Evolutionary conservation across 2,797 vertebrate genomes (phyloP), one percentile per base, ranked within the genome.

Genomic region (Uromys caudimaculatus): DNA sequence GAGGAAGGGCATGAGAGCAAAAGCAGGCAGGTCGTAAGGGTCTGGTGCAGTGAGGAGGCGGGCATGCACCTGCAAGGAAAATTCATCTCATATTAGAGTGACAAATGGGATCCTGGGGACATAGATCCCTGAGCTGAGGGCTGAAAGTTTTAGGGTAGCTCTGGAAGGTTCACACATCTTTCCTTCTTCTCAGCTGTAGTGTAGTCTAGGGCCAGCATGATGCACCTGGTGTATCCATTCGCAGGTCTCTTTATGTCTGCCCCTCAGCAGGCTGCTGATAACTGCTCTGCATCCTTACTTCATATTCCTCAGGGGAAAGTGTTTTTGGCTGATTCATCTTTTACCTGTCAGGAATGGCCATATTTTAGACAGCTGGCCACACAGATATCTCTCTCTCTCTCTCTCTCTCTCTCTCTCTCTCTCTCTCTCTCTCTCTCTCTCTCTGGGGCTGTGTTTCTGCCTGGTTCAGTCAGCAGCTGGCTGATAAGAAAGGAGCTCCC

Each of bases 231-330:
- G 12, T 0, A 1, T 10, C n/a, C 47, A 8, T 35, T 62, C 87
- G 44, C 0, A 8, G 38, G 1, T 29, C 54, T 89, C 52, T 58
- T 38, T 83, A 14, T 27, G 3, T 73, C 44, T 54, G 44, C 69
- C 60, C 8, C 35, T 64, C 54, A 1, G 4, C 14, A 50, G 47
- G 44, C 14, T 69, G 12, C 24, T 62, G 24, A 54, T 78, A 82
- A 85, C 64, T 82, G 5, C 32, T 95, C 83, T 88, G 12, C 54
- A 87, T 83, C 41, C 77, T 92, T 60, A 69, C 50, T 76, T 89
- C 93, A 76, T 19, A 87, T 89, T 89, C 56, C 32, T 96, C 35
- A 23, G 44, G 64, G 23, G 35, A 73, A 60, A 29, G 9, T 13
- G 44, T 38, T 62, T 69, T 47, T 54, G 50, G 44, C 67, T 78